These are phyloP conservation scores for Pimpla rufipes DNA, from an alignment of 2,888 invertebrate genomes.

Conservation along the genomic window DNA sequence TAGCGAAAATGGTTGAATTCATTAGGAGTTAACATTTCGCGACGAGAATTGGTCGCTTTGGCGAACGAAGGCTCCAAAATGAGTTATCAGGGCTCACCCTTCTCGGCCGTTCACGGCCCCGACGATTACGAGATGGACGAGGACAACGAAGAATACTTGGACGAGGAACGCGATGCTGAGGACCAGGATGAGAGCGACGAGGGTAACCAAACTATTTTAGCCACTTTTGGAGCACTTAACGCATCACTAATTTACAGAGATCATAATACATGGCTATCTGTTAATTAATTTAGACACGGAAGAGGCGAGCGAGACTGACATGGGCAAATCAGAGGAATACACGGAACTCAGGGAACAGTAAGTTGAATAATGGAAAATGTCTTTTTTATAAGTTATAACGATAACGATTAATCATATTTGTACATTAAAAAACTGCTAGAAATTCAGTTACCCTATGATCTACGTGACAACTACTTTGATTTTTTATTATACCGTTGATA, in stretches of 20 bases:
- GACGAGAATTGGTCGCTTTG: not conserved
- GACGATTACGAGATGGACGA: conserved; percentile 92
- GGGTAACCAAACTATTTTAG: conserved; percentile 83
- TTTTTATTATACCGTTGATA: not conserved
- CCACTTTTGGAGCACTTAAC: conserved; percentile 10
- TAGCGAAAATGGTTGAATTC: conserved; percentile 19
- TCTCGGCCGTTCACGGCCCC: conserved; percentile 88
- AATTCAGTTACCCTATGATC: no score
- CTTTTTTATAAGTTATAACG: no score
- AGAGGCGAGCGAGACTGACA: conserved; percentile 98
- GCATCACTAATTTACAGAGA: not conserved
- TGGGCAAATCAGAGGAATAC: conserved; percentile 92
- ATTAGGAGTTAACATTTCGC: not conserved
- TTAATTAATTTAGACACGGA: conserved; percentile 91
- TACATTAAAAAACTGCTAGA: no score
- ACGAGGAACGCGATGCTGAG: conserved; percentile 90
- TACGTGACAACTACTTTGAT: not conserved
- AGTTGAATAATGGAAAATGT: conserved; percentile 82
- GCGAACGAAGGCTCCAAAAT: conserved; percentile 79
- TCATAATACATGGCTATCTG: not conserved
- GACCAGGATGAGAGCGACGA: conserved; percentile 88
- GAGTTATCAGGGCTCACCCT: conserved; percentile 90
- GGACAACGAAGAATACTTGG: conserved; percentile 90
- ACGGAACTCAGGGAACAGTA: conserved; percentile 96
- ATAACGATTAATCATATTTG: no score